phyloP scores from a whole-genome alignment of 2,888 invertebrate genomes.

The Caradrina kadenii region DNA sequence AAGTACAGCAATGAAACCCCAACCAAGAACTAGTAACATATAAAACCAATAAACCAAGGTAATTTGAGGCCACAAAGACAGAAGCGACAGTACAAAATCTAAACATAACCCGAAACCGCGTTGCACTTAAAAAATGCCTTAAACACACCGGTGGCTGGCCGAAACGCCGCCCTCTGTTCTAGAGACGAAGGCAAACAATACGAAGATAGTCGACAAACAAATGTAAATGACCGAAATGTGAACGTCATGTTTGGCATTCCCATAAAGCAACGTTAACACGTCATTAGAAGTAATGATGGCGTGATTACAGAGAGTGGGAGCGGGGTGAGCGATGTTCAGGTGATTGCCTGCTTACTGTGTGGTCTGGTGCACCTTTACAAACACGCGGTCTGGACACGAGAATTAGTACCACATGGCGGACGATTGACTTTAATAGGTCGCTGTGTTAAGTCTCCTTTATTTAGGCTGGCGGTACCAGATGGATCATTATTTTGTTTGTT shows the following conservation, averaged over 20 bases:
- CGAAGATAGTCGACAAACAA: constrained; percentile 89
- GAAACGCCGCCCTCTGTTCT: constrained; percentile 90
- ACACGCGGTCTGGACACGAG: constrained; percentile 74
- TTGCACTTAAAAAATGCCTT: constrained; percentile 82
- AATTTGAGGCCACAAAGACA: constrained; percentile 71
- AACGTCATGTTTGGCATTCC: constrained; percentile 91
- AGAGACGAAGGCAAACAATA: constrained; percentile 88
- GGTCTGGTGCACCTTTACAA: constrained; percentile 86
- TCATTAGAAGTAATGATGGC: constrained; percentile 90
- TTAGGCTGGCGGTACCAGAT: constrained; percentile 40
- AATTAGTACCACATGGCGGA: constrained; percentile 80
- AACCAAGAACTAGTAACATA: constrained; percentile 36
- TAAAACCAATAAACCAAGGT: constrained; percentile 57
- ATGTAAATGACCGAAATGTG: constrained; percentile 90
- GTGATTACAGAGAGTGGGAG: constrained; percentile 87
- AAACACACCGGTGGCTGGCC: constrained; percentile 84
- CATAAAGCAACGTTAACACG: constrained; percentile 90
- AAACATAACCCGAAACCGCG: constrained; percentile 82
- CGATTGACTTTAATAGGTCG: constrained; percentile 68
- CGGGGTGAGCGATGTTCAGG: constrained; percentile 82
- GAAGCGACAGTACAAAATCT: constrained; percentile 74
- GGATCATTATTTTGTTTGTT: constrained; percentile 53
- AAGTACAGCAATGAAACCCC: constrained; percentile 18
- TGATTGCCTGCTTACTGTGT: constrained; percentile 88
- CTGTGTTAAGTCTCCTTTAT: constrained; percentile 53